Percentiles rank a stretch among this genome's conserved stretches.
phyloP scores from a whole-genome alignment of 2,113 vertebrate genomes.

The Zootoca vivipara region DNA sequence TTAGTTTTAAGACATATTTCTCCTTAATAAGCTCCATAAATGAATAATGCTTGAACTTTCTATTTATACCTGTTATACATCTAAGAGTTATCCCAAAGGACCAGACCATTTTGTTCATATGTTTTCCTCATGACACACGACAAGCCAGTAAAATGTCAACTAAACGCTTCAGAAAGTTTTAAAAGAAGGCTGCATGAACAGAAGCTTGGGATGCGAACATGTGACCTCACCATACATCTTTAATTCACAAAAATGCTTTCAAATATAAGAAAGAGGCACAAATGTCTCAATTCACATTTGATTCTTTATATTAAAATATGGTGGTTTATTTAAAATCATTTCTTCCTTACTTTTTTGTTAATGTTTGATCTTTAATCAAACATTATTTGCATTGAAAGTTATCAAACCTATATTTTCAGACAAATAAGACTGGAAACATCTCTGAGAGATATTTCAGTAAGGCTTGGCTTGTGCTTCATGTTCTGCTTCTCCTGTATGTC shows the following conservation, averaged over 20 bases:
- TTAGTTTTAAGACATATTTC: constrained; percentile 8
- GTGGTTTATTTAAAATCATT: too few relatives aligned
- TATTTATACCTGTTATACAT: neutral
- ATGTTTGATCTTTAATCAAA: too few relatives aligned
- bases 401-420: neutral
- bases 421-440: neutral
- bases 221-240: neutral
- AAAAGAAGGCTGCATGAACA: neutral
- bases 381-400: too few relatives aligned
- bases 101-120: neutral
- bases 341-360: too few relatives aligned
- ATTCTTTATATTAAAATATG: too few relatives aligned
- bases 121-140: neutral
- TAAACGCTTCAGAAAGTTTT: constrained; percentile 41
- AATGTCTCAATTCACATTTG: neutral
- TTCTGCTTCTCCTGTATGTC: neutral
- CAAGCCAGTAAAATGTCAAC: constrained; percentile 54
- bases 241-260: neutral
- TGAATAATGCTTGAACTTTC: constrained; percentile 5
- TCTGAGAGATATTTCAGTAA: neutral
- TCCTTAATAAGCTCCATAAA: neutral
- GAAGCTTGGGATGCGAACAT: neutral
- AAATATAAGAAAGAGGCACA: neutral
- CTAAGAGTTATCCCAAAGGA: neutral
- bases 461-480: neutral